phyloP scores from a whole-genome alignment of 2,797 vertebrate species.

The Eulemur albifrons region DNA sequence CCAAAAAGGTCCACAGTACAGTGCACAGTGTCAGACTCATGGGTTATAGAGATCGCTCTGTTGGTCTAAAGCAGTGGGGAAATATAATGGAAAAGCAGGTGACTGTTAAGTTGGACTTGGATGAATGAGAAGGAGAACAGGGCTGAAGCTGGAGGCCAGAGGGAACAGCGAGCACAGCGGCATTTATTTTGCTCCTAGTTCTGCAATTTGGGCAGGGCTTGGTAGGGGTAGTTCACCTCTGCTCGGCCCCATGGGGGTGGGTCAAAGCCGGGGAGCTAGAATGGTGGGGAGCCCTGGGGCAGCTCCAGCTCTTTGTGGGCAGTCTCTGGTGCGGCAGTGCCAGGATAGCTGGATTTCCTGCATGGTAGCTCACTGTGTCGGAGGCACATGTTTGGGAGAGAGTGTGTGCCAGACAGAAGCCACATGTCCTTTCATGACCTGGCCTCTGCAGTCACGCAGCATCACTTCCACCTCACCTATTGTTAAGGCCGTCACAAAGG shows the following conservation, averaged over 20 bases:
- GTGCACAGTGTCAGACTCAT: background rate
- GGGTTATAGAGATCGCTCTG: background rate
- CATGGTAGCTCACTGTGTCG: background rate
- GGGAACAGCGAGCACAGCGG: background rate
- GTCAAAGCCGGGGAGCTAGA: background rate
- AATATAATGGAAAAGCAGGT: background rate
- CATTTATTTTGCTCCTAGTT: background rate
- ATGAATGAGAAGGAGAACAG: background rate
- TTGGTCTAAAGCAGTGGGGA: background rate
- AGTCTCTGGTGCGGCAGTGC: fast-evolving
- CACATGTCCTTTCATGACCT: background rate
- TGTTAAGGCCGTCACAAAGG: background rate
- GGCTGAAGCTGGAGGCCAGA: background rate
- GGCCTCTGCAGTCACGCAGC: background rate
- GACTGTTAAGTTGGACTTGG: background rate
- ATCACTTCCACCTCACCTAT: background rate
- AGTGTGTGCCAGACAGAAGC: background rate
- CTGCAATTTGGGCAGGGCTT: background rate
- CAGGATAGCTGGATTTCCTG: background rate
- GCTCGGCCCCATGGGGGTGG: background rate
- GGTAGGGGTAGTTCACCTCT: background rate
- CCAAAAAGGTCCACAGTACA: background rate
- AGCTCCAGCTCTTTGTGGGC: too few species aligned
- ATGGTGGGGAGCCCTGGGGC: background rate
- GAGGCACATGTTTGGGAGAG: background rate